A percentile compares a stretch with the other conserved stretches of the same genome.
Conservation (phyloP, 2,888 invertebrate genomes). For the Agrochola lota region DNA sequence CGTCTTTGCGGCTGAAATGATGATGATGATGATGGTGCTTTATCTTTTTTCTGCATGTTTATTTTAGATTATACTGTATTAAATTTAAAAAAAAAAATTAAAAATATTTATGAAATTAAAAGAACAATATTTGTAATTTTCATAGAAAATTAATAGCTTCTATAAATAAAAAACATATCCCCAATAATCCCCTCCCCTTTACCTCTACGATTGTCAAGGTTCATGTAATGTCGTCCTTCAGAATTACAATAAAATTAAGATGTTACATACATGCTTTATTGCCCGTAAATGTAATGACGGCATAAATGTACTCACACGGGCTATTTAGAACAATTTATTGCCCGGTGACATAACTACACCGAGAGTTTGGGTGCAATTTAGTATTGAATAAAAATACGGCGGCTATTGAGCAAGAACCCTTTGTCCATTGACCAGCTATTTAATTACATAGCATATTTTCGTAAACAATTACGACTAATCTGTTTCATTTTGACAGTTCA, state of each 20-base stretch:
- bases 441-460: no score
- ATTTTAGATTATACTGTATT: no score
- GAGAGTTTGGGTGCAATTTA: background rate
- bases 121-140: background rate
- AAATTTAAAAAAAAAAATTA: no score
- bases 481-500: no score
- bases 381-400: background rate
- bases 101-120: background rate
- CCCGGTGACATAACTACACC: slow-evolving; percentile 15
- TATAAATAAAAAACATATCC: background rate
- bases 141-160: background rate
- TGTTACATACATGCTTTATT: slow-evolving; percentile 39
- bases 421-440: background rate
- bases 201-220: slow-evolving; percentile 4
- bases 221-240: slow-evolving; percentile 12
- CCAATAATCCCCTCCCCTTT: background rate
- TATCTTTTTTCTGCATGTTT: background rate
- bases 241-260: slow-evolving; percentile 42
- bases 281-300: slow-evolving; percentile 37
- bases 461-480: no score
- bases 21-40: no score
- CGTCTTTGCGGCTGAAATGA: no score
- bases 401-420: background rate
- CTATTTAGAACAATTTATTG: slow-evolving; percentile 45
- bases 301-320: slow-evolving; percentile 38